Evolutionary conservation across 2,888 invertebrate species (phyloP), one percentile per base, ranked within the genome.

Genomic region (Seladonia tumulorum): DNA sequence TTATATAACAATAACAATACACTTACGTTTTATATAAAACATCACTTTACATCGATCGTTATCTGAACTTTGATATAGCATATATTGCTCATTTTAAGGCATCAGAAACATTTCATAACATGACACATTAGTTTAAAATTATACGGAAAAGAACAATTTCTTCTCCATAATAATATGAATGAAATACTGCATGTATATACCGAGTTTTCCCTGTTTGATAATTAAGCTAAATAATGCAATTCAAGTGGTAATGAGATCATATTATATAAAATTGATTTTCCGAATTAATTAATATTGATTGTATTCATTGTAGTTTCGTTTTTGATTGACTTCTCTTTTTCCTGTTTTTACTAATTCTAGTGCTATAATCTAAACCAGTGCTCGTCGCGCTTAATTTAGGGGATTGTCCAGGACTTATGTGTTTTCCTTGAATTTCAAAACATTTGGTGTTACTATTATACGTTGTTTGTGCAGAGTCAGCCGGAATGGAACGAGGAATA

Each of bases 361-460:
- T 82, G 88, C 83, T 91, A 16, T 83, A 85, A 66, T 93, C 90
- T 89, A 83, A 90, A 45, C 86, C 83, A 29, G 89, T 82, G 74
- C 85, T 89, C 10, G 77, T 76, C 47, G 82, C 49, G 82, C 79
- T 90, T 80, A 88, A 82, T 68, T 88, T 93, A n/a, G 90, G 63
- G n/a, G 90, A 90, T 72, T 90, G 92, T 71, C 86, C 82, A 45
- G 87, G 82, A 22, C 80, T 87, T 49, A 94, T 92, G 25, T 92
- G 92, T 53, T 88, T 94, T n/a, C 94, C 94, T 45, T 92, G 91
- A 84, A 94, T 91, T 87, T 92, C 91, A 53, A 94, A 85, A 71
- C 82, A 81, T 39, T 89, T 87, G 2, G 83, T 84, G 77, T 78
- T 84, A 78, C 77, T 84, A 73, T 88, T 86, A 14, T 88, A 84